These are phyloP conservation scores for Platichthys flesus DNA, from an alignment of 2,113 vertebrate species.

Conservation along the genomic window DNA sequence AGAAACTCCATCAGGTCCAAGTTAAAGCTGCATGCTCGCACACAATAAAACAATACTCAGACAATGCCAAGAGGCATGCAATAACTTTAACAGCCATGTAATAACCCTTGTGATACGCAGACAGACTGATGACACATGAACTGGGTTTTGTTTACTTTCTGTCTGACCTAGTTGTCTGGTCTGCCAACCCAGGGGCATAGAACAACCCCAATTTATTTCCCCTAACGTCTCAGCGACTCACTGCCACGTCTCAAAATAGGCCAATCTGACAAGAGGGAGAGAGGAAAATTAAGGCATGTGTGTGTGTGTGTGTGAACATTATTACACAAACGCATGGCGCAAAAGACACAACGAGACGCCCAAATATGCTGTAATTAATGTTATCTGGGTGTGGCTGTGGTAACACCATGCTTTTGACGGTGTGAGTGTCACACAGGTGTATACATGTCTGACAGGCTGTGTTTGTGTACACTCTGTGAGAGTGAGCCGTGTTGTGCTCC, in stretches of 20 bases:
- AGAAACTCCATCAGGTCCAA: neutral
- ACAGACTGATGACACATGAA: slow-evolving; percentile 60
- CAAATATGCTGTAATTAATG: neutral
- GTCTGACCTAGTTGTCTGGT: slow-evolving; percentile 78
- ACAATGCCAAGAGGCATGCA: neutral
- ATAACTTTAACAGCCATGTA: slow-evolving; percentile 40
- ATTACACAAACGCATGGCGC: neutral
- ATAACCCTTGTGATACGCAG: slow-evolving; percentile 45
- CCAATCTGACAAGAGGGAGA: slow-evolving; percentile 47
- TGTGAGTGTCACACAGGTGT: slow-evolving; percentile 12
- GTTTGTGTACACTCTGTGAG: neutral
- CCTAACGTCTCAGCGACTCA: slow-evolving; percentile 41
- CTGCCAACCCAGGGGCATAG: slow-evolving; percentile 48
- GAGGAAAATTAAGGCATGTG: slow-evolving; percentile 17
- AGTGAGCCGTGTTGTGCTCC: neutral
- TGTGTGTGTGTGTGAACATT: neutral
- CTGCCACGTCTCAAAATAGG: slow-evolving; percentile 40
- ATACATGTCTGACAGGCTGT: neutral
- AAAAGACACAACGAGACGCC: neutral
- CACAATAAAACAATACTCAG: neutral
- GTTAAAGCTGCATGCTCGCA: neutral
- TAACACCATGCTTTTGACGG: neutral
- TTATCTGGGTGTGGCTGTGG: slow-evolving; percentile 3
- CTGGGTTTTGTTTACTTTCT: slow-evolving; percentile 79
- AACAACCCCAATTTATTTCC: slow-evolving; percentile 63